These are phyloP conservation scores for Drosophila koepferae DNA, from an alignment of 2,888 invertebrate genomes.

Conservation along the genomic window DNA sequence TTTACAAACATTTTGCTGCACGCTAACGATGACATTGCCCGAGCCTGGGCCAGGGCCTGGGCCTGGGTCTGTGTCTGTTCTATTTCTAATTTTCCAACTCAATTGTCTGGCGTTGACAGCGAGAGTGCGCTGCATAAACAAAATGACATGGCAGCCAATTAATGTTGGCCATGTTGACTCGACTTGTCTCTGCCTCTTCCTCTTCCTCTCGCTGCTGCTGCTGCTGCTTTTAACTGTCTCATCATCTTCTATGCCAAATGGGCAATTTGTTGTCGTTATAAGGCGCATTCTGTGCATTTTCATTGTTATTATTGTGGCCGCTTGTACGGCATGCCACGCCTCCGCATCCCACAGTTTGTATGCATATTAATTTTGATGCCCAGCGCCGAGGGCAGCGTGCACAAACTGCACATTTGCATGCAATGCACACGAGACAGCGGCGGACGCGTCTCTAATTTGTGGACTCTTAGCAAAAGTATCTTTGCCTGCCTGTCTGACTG, in stretches of 20 bases:
- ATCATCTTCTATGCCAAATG: conserved; percentile 76
- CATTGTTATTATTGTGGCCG: conserved; percentile 77
- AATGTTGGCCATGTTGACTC: conserved; percentile 68
- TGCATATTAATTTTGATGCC: conserved; percentile 77
- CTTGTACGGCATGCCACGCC: conserved; percentile 19
- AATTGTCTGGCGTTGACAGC: conserved; percentile 64
- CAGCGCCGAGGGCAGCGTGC: conserved; percentile 18
- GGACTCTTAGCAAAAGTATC: conserved; percentile 65
- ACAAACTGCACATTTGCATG: conserved; percentile 77
- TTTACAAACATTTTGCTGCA: conserved; percentile 22
- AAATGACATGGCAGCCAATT: conserved; percentile 78
- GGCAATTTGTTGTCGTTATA: conserved; percentile 78
- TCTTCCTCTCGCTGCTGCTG: not conserved
- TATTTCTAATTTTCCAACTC: conserved; percentile 52
- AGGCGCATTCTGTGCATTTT: conserved; percentile 78
- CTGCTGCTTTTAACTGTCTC: conserved; percentile 52
- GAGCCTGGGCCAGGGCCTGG: conserved; percentile 1
- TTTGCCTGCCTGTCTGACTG: conserved; percentile 20
- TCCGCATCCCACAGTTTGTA: conserved; percentile 32
- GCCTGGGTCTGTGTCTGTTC: conserved; percentile 1
- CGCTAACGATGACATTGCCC: conserved; percentile 55
- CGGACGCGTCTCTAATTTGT: conserved; percentile 72
- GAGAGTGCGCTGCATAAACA: conserved; percentile 65
- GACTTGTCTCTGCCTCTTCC: not conserved
- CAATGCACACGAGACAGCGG: conserved; percentile 47